A percentile compares a stretch with the other conserved stretches of the same genome.
Evolutionary conservation across 2,888 invertebrate species (phyloP).

Genomic region (Cryptocephalus primarius): DNA sequence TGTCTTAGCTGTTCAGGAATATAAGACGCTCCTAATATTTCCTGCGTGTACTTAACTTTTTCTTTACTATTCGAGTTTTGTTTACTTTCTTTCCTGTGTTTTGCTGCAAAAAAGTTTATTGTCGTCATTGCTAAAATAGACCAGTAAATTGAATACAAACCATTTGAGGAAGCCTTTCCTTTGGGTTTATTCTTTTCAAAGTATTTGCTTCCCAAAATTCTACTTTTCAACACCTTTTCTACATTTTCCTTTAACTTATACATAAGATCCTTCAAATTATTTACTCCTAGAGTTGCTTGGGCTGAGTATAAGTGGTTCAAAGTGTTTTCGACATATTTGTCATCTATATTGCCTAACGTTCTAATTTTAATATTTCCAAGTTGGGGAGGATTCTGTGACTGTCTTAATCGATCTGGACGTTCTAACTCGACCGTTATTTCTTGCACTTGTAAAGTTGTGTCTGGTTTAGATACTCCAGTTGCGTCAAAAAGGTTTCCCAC

Average conservation of each 20-base stretch:
- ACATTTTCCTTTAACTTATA: conserved; percentile 2
- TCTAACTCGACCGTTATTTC: conserved; percentile 10
- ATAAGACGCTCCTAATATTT: neutral
- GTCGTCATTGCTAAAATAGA: too few species aligned
- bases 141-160: too few species aligned
- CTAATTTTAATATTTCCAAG: conserved; percentile 5
- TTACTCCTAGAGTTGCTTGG: conserved; percentile 13
- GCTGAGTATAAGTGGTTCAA: conserved; percentile 12
- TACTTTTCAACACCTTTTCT: conserved; percentile 1
- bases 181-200: neutral
- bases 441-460: conserved; percentile 17
- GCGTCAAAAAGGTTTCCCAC: conserved; percentile 30
- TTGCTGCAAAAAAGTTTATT: too few species aligned
- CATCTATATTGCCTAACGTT: conserved; percentile 1
- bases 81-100: neutral
- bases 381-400: neutral
- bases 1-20: conserved; percentile 14
- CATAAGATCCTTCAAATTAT: conserved; percentile 16
- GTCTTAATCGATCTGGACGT: neutral
- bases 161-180: neutral
- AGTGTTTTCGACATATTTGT: conserved; percentile 4
- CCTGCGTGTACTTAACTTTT: neutral
- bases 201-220: conserved; percentile 1
- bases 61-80: conserved; percentile 10
- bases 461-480: conserved; percentile 29